Base-by-base conservation (phyloP, 2,113 vertebrate species). In the Cyprinodon brontotheroides region DNA sequence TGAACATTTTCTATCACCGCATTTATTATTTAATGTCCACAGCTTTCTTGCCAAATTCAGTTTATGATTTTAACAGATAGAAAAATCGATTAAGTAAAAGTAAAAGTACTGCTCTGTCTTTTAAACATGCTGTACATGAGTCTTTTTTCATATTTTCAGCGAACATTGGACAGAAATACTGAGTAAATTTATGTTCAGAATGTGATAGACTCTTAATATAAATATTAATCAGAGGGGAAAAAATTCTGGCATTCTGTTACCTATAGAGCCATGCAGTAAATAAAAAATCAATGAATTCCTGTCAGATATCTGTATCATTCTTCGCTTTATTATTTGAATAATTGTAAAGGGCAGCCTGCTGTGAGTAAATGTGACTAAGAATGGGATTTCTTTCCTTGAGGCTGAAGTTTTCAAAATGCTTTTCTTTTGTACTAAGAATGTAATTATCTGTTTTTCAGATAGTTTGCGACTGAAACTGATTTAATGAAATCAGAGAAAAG, bases 11-110 rank as follows among this genome's bases (percentile, higher is more conserved):
- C 22, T 37, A 68, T 67, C 48, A 70, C 45, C 61, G 57, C 57
- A 61, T 86, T 86, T 77, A 81, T 43, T 43, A 61, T 86, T 81
- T 76, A 60, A 57, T 78, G 76, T 67, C 67, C 17, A 29, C n/a
- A 12, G 0, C 59, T 70, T 75, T 66, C 64, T 75, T 14, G 12
- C 6, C 38, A 4, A 2, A 74, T 7, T 53, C 20, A 17, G 50
- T 20, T n/a, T n/a, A n/a, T 5, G 29, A 53, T 53, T 53, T 15
- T 53, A 17, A 17, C 48, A 12, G 11, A 12, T 48, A 13, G 12
- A 50, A 15, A 50, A 12, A 7, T 1, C 1, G 11, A 4, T 53
- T 53, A 53, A 53, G 48, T 17, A 53, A 53, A 57, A 10, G 5
- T 57, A 57, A 20, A 57, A 57, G 20, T 3, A 57, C 3, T 8